Conservation (phyloP, 2,113 vertebrate species). For the Circaetus cinerascens region DNA sequence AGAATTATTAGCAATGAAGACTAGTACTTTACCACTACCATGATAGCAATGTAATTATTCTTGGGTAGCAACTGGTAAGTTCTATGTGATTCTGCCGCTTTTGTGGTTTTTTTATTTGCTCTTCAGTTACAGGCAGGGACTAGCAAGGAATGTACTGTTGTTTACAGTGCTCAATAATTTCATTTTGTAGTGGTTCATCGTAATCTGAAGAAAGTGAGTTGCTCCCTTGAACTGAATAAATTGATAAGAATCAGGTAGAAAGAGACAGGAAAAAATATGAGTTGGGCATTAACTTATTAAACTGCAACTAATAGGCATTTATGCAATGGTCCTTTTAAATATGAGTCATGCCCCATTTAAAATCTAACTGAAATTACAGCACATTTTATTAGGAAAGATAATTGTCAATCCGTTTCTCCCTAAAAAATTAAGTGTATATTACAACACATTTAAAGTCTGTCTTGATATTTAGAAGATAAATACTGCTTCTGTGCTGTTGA, state of each 20-base stretch:
- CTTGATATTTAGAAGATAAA: constrained; percentile 30
- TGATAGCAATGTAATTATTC: neutral
- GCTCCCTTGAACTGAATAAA: neutral
- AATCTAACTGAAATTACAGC: constrained; percentile 47
- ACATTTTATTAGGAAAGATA: constrained; percentile 64
- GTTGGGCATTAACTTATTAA: constrained; percentile 36
- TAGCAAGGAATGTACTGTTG: neutral
- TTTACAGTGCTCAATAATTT: neutral
- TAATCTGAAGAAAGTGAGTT: neutral
- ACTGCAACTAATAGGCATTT: constrained; percentile 46
- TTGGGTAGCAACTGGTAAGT: neutral
- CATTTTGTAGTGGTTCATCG: neutral
- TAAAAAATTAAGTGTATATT: neutral
- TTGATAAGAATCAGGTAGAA: neutral
- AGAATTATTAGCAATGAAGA: neutral
- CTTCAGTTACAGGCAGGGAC: neutral
- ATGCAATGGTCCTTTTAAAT: constrained; percentile 56
- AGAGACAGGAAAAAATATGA: neutral
- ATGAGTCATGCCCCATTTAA: constrained; percentile 41
- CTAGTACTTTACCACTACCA: neutral
- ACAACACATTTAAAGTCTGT: neutral
- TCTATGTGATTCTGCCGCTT: neutral
- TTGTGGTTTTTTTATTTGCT: neutral
- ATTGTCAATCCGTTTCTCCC: constrained; percentile 45
- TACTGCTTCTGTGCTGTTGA: neutral